Evolutionary conservation across 1,140 invertebrate genomes (phyloP).

Genomic region (Euwallacea similis): DNA sequence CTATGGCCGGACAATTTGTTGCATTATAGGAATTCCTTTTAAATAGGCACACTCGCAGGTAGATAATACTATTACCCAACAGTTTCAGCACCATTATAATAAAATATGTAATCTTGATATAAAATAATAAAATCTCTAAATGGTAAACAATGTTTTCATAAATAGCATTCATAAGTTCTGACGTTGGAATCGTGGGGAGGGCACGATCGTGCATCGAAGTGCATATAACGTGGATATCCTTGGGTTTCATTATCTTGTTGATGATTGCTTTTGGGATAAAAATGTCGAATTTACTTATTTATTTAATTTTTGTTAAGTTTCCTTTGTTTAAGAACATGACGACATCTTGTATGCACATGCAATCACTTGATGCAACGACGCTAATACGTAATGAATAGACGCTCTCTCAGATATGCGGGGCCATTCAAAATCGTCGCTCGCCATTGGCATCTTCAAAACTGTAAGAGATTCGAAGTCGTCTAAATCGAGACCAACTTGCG

Average conservation of each 20-base stretch:
- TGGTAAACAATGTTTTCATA: constrained; percentile 27
- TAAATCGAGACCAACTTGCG: no score
- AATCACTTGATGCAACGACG: no score
- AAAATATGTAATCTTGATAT: constrained; percentile 32
- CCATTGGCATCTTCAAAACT: no score
- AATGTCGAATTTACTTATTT: no score
- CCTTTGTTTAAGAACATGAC: no score
- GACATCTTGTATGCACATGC: no score
- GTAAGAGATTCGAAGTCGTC: no score
- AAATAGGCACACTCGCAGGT: constrained; percentile 11
- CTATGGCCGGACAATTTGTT: constrained; percentile 24
- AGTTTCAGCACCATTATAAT: constrained; percentile 26
- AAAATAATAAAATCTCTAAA: constrained; percentile 28
- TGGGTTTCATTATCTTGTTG: constrained; percentile 1
- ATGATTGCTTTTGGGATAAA: no score
- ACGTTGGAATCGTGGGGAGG: constrained; percentile 7
- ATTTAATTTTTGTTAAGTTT: no score
- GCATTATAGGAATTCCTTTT: constrained; percentile 33
- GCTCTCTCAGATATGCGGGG: no score
- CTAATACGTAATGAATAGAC: no score
- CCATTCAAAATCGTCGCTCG: no score
- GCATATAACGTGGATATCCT: constrained; percentile 8
- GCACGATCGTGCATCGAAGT: constrained; percentile 2
- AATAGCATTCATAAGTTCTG: constrained; percentile 24
- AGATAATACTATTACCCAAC: constrained; percentile 24